Percentiles rank a stretch among this genome's conserved stretches.
Conservation (phyloP, 2,113 vertebrate species). For the Notechis scutatus region DNA sequence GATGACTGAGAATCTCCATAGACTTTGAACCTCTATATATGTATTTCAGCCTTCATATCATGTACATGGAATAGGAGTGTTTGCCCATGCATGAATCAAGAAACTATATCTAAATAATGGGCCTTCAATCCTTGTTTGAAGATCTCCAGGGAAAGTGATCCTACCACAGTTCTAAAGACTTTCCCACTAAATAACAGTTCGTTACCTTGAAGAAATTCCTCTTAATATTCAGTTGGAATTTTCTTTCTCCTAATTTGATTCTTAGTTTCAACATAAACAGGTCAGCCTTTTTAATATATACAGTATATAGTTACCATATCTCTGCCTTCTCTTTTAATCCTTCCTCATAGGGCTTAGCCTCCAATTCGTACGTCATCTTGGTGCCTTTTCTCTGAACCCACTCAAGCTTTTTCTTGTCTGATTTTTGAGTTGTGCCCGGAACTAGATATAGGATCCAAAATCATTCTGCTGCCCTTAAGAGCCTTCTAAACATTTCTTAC, state of each 20-base stretch:
- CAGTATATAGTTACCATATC: neutral
- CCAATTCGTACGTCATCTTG: neutral
- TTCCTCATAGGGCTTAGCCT: neutral
- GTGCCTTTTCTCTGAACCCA: neutral
- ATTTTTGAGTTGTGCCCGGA: neutral
- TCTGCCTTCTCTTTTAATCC: neutral
- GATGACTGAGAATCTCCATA: no score
- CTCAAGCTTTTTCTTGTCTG: neutral
- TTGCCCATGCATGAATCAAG: neutral
- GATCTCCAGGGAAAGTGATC: neutral
- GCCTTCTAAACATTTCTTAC: neutral
- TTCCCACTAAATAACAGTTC: neutral
- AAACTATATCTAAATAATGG: neutral
- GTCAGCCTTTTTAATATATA: neutral
- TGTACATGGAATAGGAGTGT: neutral
- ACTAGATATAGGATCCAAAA: neutral
- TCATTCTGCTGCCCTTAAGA: neutral
- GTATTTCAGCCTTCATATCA: neutral
- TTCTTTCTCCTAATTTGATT: neutral
- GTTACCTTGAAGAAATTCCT: neutral
- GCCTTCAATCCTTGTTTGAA: neutral
- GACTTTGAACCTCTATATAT: neutral
- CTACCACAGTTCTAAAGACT: neutral
- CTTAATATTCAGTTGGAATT: neutral
- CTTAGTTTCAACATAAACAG: neutral